Base-by-base conservation (phyloP, 2,113 vertebrate genomes). In the Lamprotornis superbus region DNA sequence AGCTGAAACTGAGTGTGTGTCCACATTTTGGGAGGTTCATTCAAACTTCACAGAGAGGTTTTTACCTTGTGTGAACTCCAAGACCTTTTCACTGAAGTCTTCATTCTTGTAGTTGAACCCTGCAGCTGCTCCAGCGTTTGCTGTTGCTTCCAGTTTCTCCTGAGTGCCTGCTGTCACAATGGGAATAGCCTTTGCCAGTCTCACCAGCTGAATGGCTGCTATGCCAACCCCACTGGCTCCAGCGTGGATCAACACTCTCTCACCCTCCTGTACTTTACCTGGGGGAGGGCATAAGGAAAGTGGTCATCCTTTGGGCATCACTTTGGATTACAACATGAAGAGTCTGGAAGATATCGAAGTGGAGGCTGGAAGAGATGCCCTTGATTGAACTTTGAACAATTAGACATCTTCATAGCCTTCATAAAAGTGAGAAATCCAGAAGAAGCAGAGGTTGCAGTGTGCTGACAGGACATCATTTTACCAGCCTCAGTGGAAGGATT, bases 61-160 rank as follows among this genome's bases (percentile, higher is more conserved):
- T 73, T 97, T 94, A 98, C 98, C 98, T 96, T 97, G 96, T 40
- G 98, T 99, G 85, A 98, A 98, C 11, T 96, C 97, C 33, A 98
- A 84, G 13, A 98, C 97, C 87, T 97, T 97, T 93, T 98, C 96
- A 30, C 96, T 97, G 75, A 99, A 99, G 83, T 98, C 98, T 59
- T 98, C 98, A 40, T 93, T 97, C 95, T 96, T 99, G 96, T 99
- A 98, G 97, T 98, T 98, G 92, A 99, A 98, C 16, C 98, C 98
- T 8, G 90, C 98, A 40, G 97, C 98, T 61, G 98, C 98, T 27
- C 98, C 98, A 1, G 98, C 95, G 0, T 96, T 95, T 91, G 96
- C 89, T 46, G 98, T 94, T 60, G 97, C 91, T 73, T 97, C 84
- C 71, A 99, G 93, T 89, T 99, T 99, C 53, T 98, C 97, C 19